phyloP scores from a whole-genome alignment of 92 coral and sea anemone species.

The Blastomussa wellsi region DNA sequence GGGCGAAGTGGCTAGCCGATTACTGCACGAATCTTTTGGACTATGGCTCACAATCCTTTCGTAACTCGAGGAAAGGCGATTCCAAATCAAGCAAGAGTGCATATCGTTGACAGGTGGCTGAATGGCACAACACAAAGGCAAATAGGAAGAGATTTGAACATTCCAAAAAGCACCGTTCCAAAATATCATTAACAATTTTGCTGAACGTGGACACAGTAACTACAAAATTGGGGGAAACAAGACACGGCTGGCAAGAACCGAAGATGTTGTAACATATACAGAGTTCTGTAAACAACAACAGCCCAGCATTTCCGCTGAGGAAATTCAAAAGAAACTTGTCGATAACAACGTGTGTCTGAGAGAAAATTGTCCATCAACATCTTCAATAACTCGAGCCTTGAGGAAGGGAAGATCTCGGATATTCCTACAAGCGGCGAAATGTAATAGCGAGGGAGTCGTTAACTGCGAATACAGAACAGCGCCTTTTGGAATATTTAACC shows the following conservation, averaged over 20 bases:
- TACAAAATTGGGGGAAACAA: constrained; percentile 47
- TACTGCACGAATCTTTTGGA: neutral
- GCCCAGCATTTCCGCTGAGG: constrained; percentile 55
- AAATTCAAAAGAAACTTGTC: constrained; percentile 49
- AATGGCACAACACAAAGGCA: constrained; percentile 33
- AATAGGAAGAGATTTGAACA: constrained; percentile 46
- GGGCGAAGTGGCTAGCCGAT: neutral
- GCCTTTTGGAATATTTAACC: constrained; percentile 45
- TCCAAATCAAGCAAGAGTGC: neutral
- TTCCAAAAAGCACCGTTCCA: constrained; percentile 42
- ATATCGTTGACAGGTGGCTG: constrained; percentile 21
- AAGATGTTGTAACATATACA: constrained; percentile 40
- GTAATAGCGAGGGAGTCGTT: constrained; percentile 45
- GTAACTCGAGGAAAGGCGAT: constrained; percentile 15
- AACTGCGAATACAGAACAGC: constrained; percentile 29
- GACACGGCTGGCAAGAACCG: constrained; percentile 34
- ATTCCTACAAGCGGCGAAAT: constrained; percentile 41
- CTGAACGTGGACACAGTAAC: constrained; percentile 38
- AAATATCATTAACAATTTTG: constrained; percentile 46
- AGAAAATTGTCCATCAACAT: constrained; percentile 38
- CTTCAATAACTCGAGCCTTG: constrained; percentile 42
- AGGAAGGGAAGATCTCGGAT: constrained; percentile 57
- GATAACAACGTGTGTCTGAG: constrained; percentile 46
- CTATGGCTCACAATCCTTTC: constrained; percentile 6
- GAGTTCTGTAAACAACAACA: constrained; percentile 64